A percentile compares a stretch with the other conserved stretches of the same genome.
phyloP scores from a whole-genome alignment of 64 coral and sea anemone genomes.

The Montipora cactus region DNA sequence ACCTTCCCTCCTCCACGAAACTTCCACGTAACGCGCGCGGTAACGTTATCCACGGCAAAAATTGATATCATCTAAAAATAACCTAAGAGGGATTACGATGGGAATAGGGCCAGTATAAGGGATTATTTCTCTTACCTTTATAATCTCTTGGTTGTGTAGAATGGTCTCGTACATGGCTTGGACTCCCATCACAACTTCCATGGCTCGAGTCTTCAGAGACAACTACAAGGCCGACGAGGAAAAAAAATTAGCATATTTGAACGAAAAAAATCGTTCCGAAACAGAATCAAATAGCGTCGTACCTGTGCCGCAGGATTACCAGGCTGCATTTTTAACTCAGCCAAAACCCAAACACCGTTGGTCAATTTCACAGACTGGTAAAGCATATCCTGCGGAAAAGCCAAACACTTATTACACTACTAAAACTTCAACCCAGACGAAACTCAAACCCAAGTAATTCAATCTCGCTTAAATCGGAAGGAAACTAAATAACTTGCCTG shows the following conservation, averaged over 20 bases:
- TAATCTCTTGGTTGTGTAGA: slow-evolving; percentile 64
- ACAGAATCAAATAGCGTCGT: not conserved
- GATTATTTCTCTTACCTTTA: no score
- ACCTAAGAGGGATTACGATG: no score
- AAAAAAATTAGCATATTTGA: not conserved
- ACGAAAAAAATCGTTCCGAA: not conserved
- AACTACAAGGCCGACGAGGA: slow-evolving; percentile 30
- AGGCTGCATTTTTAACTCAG: slow-evolving; percentile 31
- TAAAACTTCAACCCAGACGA: not conserved
- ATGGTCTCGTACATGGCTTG: slow-evolving; percentile 71
- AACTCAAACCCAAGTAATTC: no score
- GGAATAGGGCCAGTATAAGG: no score
- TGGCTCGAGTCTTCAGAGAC: slow-evolving; percentile 79
- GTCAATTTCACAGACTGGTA: slow-evolving; percentile 97
- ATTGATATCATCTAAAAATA: no score
- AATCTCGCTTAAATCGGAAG: no score
- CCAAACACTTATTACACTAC: not conserved
- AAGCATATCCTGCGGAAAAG: slow-evolving; percentile 75
- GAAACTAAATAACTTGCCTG: slow-evolving; percentile 36
- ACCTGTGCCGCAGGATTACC: slow-evolving; percentile 87
- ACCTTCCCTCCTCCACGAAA: no score
- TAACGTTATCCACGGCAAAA: no score
- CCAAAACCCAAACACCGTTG: not conserved
- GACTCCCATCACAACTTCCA: slow-evolving; percentile 67
- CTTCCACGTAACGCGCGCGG: no score